Base-by-base conservation (phyloP, 1,140 invertebrate genomes). In the Manduca sexta region DNA sequence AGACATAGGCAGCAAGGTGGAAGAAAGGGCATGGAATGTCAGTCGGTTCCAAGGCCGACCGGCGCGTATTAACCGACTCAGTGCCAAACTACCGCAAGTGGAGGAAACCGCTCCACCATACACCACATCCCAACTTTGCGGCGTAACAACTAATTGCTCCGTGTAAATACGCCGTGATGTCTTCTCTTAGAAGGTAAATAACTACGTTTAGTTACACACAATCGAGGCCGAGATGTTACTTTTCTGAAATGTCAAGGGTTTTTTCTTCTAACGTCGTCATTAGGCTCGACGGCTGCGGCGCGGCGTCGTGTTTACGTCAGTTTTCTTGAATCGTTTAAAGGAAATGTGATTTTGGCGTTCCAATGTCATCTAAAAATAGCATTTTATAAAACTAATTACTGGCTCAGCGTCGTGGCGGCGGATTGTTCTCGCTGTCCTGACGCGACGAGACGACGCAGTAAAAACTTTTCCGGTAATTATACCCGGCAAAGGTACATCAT, bases 21-120 rank as follows among this genome's bases (percentile, higher is more conserved):
- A 84, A 84, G 81, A 84, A 84, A 84, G 81, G 81, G 78, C 81
- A 80, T 76, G 74, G 76, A 75, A 79, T 79, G 74, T 74, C 71
- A 82, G 74, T 52, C 54, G 60, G 46, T 50, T 50, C 57, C 74
- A 79, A 83, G 76, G 79, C 65, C 72, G 52, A 52, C 75, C 60
- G 52, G 61, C 70, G 49, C n/a, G 57, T 70, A 69, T 74, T 67
- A 81, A 16, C 62, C 73, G 43, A 51, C 65, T 51, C 53, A 52
- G 54, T 67, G 38, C 17, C 38, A 55, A 56, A 60, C 52, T 51
- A 54, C 26, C 18, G 34, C 50, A 35, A 35, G 38, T 54, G 42
- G 49, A 64, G 42, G 49, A 62, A 62, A 45, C 52, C 45, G 10
- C 29, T 38, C 26, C 44, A 38, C 16, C 33, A 58, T 44, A 56